Conservation (phyloP, 2,797 vertebrate species). For the Mormyrus hasselquistii region DNA sequence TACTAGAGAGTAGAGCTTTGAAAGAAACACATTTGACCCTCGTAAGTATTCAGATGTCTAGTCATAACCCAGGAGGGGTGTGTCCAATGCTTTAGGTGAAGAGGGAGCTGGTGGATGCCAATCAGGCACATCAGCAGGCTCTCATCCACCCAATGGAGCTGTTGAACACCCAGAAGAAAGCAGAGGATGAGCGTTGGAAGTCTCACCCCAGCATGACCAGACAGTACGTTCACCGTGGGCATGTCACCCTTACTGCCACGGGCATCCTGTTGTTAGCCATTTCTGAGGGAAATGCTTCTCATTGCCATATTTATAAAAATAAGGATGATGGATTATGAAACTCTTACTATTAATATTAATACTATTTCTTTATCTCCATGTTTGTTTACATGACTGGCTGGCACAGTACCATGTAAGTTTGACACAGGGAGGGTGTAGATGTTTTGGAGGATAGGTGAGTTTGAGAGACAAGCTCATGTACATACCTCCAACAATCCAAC, state of each 20-base stretch:
- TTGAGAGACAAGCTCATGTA: neutral
- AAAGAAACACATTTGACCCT: neutral
- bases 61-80: conserved; percentile 16
- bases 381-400: neutral
- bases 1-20: neutral
- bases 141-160: conserved; percentile 29
- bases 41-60: neutral
- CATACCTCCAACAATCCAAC: neutral
- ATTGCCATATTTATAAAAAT: neutral
- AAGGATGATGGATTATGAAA: neutral
- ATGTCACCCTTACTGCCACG: neutral
- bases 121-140: conserved; percentile 18
- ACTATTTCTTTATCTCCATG: neutral
- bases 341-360: neutral
- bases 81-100: conserved; percentile 37
- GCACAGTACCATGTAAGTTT: neutral
- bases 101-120: conserved; percentile 28
- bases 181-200: conserved; percentile 36
- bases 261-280: neutral
- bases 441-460: neutral
- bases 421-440: neutral
- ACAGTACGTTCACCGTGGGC: conserved; percentile 19
- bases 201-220: conserved; percentile 32
- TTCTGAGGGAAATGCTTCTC: neutral
- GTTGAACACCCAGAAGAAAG: conserved; percentile 32